These are phyloP conservation scores for Plodia interpunctella DNA, from an alignment of 1,140 invertebrate genomes.

Conservation along the genomic window DNA sequence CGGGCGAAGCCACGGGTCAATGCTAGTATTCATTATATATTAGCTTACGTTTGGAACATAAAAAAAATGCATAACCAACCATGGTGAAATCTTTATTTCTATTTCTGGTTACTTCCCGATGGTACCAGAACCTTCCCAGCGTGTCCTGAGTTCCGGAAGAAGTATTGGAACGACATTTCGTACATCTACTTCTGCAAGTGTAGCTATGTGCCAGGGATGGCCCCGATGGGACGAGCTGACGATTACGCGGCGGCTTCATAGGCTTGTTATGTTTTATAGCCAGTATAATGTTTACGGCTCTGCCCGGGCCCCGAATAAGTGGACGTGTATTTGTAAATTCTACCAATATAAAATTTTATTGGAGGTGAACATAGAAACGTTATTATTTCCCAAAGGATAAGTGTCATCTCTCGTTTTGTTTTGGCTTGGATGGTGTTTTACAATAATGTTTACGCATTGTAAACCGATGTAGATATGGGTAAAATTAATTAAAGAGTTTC, in stretches of 20 bases:
- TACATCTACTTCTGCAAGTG: conserved; percentile 13
- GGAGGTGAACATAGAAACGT: conserved; percentile 3
- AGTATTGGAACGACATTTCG: too few species aligned
- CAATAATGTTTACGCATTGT: too few species aligned
- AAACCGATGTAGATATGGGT: too few species aligned
- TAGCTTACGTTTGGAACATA: too few species aligned
- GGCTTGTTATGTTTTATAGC: conserved; percentile 68
- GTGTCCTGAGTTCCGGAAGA: too few species aligned
- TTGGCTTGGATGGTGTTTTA: background rate
- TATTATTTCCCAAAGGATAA: background rate
- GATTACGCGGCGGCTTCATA: conserved; percentile 69
- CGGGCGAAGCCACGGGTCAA: too few species aligned
- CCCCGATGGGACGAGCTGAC: conserved; percentile 47
- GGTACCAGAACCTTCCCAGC: too few species aligned
- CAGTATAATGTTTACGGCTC: conserved; percentile 56
- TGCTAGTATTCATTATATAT: too few species aligned
- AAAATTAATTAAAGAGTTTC: too few species aligned
- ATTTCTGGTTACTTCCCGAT: too few species aligned
- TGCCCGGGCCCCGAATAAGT: conserved; percentile 3
- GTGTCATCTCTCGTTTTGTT: background rate
- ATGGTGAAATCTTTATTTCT: too few species aligned
- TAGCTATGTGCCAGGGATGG: conserved; percentile 56
- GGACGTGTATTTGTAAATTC: conserved; percentile 11
- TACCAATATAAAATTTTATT: conserved; percentile 11
- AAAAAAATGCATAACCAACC: too few species aligned